Percentiles rank a stretch among this genome's conserved stretches.
Conservation (phyloP, 1,140 invertebrate genomes). For the Drosophila baimaii region DNA sequence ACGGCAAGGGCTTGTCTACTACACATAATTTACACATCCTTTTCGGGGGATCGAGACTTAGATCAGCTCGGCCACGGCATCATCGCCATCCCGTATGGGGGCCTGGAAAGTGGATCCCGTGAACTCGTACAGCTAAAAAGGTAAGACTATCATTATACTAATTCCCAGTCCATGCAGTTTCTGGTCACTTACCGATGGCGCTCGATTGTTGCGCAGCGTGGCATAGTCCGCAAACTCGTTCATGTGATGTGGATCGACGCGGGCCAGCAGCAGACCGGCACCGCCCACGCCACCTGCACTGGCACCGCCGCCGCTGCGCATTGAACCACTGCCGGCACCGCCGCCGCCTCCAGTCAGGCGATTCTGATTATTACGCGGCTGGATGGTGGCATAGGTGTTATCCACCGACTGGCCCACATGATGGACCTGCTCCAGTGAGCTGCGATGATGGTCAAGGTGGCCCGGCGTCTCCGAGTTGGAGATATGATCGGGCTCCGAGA, state of each 20-base stretch:
- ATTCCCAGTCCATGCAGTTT: background rate
- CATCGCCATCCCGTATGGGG: constrained; percentile 88
- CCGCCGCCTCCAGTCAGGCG: constrained; percentile 53
- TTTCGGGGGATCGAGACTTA: constrained; percentile 80
- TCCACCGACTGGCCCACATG: constrained; percentile 85
- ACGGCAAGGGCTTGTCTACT: constrained; percentile 38
- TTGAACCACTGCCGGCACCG: constrained; percentile 77
- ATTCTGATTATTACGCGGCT: constrained; percentile 86
- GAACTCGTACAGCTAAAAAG: constrained; percentile 82
- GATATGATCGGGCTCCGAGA: constrained; percentile 88
- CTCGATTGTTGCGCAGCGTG: constrained; percentile 85
- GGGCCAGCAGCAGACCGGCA: constrained; percentile 73
- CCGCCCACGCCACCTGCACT: constrained; percentile 70
- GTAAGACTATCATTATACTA: background rate
- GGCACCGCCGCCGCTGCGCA: constrained; percentile 70
- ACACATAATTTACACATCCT: constrained; percentile 70
- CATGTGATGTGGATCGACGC: constrained; percentile 72
- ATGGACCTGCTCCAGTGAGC: constrained; percentile 84
- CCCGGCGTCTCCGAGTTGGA: constrained; percentile 82
- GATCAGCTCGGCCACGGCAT: constrained; percentile 89
- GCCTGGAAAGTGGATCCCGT: constrained; percentile 91
- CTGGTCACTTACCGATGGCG: constrained; percentile 66
- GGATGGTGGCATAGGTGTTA: constrained; percentile 95
- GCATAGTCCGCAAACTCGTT: constrained; percentile 89
- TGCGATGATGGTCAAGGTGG: constrained; percentile 75